These are phyloP conservation scores for Aphelocoma coerulescens DNA, from an alignment of 2,113 vertebrate genomes.

Conservation along the genomic window DNA sequence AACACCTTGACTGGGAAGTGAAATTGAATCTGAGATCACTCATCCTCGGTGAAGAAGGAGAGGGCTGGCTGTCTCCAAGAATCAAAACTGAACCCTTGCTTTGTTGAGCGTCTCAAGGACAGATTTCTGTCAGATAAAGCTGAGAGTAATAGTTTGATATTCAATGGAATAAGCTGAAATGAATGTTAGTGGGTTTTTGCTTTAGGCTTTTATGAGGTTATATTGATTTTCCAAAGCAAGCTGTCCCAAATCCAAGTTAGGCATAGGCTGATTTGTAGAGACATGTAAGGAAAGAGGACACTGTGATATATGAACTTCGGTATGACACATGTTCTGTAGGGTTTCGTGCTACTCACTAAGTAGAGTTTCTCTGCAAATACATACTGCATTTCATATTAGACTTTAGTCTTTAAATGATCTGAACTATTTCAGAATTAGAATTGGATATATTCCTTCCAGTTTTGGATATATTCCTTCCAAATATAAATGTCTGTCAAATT, in stretches of 20 bases:
- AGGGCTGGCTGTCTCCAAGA: background rate
- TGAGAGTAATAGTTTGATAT: constrained; percentile 28
- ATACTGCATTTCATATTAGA: background rate
- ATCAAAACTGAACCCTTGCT: background rate
- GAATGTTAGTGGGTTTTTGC: constrained; percentile 15
- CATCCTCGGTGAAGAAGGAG: background rate
- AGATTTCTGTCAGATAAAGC: constrained; percentile 2
- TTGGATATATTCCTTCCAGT: background rate
- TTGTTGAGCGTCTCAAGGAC: background rate
- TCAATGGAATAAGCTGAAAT: constrained; percentile 24
- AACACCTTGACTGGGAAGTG: constrained; percentile 6
- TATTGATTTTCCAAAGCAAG: constrained; percentile 49
- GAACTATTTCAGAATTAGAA: constrained; percentile 1
- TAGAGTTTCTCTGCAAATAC: background rate
- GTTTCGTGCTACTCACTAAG: background rate
- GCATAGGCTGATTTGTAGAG: constrained; percentile 13
- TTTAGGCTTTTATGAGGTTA: constrained; percentile 16
- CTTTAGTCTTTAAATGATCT: background rate
- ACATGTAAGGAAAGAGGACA: background rate
- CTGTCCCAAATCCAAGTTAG: background rate
- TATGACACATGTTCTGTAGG: background rate
- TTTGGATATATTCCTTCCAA: background rate
- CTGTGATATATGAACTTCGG: background rate
- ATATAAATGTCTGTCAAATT: background rate
- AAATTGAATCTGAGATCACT: constrained; percentile 18